phyloP scores from a whole-genome alignment of 2,888 invertebrate species.

The Bellardia bayeri region DNA sequence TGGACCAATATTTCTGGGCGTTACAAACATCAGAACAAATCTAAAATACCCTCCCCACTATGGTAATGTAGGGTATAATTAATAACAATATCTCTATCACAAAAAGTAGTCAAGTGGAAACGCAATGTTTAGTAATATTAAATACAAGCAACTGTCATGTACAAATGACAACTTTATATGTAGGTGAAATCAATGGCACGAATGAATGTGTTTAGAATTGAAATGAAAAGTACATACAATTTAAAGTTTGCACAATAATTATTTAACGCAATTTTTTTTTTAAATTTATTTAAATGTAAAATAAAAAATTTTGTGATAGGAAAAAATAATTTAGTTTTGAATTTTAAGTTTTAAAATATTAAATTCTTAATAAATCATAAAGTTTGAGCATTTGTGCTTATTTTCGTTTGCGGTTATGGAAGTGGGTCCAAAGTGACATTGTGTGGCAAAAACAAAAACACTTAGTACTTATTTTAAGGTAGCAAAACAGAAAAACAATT shows the following conservation, averaged over 20 bases:
- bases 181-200: conserved; percentile 5
- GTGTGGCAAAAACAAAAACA: neutral
- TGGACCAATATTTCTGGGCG: too few species aligned
- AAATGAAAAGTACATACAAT: neutral
- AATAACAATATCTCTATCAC: neutral
- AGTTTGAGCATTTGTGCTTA: neutral
- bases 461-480: neutral
- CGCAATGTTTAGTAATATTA: neutral
- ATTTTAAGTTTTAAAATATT: neutral
- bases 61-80: too few species aligned
- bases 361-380: too few species aligned
- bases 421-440: conserved; percentile 49
- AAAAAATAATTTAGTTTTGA: neutral
- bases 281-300: neutral
- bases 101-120: conserved; percentile 30
- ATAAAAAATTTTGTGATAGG: neutral
- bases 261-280: conserved; percentile 2
- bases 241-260: neutral
- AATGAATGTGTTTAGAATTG: neutral
- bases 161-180: neutral
- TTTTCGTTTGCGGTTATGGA: neutral
- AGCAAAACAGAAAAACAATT: neutral
- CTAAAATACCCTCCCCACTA: too few species aligned
- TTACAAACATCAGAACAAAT: too few species aligned
- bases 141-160: neutral